phyloP scores from a whole-genome alignment of 1,140 invertebrate genomes.

The Antheraea mylitta region DNA sequence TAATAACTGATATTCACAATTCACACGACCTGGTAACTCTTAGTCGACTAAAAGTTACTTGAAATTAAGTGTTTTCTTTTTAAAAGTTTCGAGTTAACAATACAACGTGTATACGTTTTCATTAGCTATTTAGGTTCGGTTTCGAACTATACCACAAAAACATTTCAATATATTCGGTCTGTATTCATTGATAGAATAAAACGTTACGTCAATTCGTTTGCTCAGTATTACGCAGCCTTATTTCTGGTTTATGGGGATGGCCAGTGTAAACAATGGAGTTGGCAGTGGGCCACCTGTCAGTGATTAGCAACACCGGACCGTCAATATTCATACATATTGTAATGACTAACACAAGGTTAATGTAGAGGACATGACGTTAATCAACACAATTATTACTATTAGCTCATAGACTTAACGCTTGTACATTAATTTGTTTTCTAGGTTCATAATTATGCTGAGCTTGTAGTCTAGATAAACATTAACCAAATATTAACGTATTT shows the following conservation, averaged over 20 bases:
- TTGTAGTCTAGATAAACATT: not conserved
- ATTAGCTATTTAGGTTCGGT: too few species aligned
- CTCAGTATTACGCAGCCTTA: conserved; percentile 32
- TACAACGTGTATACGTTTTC: too few species aligned
- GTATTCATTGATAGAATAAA: not conserved
- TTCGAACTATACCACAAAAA: too few species aligned
- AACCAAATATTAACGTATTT: too few species aligned
- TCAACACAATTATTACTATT: conserved; percentile 20
- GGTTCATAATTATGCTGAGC: not conserved
- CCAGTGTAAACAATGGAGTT: conserved; percentile 50
- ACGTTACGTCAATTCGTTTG: not conserved
- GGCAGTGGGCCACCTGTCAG: conserved; percentile 43
- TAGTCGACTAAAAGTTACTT: too few species aligned
- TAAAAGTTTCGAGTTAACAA: too few species aligned
- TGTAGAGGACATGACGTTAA: conserved; percentile 23
- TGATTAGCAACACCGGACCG: conserved; percentile 11
- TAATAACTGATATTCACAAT: too few species aligned
- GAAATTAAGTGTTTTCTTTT: too few species aligned
- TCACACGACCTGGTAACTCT: too few species aligned
- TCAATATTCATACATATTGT: not conserved
- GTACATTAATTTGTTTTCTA: not conserved
- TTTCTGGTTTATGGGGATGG: conserved; percentile 47
- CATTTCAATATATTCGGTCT: too few species aligned
- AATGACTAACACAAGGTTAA: conserved; percentile 32
- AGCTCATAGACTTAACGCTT: not conserved